Evolutionary conservation across 2,888 invertebrate genomes (phyloP).

Genomic region (Fragum sueziense): DNA sequence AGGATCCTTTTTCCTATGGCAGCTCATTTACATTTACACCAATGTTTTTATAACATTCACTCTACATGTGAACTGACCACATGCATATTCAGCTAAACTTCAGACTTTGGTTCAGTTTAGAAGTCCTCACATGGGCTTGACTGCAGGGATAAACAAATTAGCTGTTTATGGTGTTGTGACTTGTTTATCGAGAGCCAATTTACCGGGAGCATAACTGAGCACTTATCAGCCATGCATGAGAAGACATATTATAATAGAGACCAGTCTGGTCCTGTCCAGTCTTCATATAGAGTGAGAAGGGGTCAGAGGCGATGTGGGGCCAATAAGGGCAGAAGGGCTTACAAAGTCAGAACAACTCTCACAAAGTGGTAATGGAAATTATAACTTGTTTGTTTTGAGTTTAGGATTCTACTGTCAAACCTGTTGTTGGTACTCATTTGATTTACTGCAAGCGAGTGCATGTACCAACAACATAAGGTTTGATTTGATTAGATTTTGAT

Average conservation of each 20-base stretch:
- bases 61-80: background rate
- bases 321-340: slow-evolving; percentile 5
- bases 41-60: background rate
- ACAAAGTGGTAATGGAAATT: no score
- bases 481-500: no score
- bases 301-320: slow-evolving; percentile 15
- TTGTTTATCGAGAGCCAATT: no score
- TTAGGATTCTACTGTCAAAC: no score
- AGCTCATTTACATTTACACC: no score
- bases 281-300: slow-evolving; percentile 1
- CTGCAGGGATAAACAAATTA: background rate
- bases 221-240: slow-evolving; percentile 19
- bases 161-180: background rate
- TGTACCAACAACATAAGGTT: no score
- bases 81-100: background rate
- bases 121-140: background rate
- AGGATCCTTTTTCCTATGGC: no score
- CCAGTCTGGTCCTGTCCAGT: background rate
- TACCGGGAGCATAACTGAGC: background rate
- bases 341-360: no score
- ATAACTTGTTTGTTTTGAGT: no score
- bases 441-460: no score
- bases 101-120: background rate
- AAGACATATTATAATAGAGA: background rate
- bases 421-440: no score